Conservation (phyloP, 1,140 invertebrate species). For the Sminthurinus signatus region DNA sequence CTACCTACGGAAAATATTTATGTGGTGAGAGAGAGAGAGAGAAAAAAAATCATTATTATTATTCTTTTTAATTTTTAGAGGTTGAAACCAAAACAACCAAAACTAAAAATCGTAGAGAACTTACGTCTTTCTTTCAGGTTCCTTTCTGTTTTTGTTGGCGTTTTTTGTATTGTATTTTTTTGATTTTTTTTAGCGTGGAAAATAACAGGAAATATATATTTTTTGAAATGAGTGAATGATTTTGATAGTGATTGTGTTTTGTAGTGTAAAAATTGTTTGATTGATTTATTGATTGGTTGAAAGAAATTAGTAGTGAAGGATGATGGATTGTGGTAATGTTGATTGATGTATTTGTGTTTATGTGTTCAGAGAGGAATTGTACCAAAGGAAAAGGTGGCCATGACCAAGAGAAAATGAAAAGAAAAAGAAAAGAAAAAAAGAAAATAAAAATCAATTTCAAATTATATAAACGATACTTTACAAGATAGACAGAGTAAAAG, state of each 20-base stretch:
- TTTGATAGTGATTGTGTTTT: neutral
- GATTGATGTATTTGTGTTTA: neutral
- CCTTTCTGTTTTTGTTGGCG: conserved; percentile 22
- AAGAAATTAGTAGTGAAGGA: neutral
- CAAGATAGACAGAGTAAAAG: too few relatives aligned
- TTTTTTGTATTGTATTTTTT: neutral
- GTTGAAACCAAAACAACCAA: conserved; percentile 7
- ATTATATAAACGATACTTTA: neutral
- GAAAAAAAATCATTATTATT: too few relatives aligned
- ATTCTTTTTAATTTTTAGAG: too few relatives aligned
- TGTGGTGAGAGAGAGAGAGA: too few relatives aligned
- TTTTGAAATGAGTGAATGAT: neutral
- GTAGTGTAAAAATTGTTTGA: neutral
- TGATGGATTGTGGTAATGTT: neutral
- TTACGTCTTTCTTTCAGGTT: conserved; percentile 30
- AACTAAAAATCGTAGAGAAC: conserved; percentile 18
- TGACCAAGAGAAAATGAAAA: conserved; percentile 9
- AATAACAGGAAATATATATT: neutral
- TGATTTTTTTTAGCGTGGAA: conserved; percentile 6
- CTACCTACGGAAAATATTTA: too few relatives aligned
- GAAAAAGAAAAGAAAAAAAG: conserved; percentile 8
- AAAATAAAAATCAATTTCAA: neutral
- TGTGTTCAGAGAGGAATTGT: neutral
- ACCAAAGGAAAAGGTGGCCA: conserved; percentile 3
- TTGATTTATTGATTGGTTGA: neutral